Percentiles rank a stretch among this genome's conserved stretches.
phyloP scores from a whole-genome alignment of 2,113 vertebrate genomes.

The Grantiella picta region DNA sequence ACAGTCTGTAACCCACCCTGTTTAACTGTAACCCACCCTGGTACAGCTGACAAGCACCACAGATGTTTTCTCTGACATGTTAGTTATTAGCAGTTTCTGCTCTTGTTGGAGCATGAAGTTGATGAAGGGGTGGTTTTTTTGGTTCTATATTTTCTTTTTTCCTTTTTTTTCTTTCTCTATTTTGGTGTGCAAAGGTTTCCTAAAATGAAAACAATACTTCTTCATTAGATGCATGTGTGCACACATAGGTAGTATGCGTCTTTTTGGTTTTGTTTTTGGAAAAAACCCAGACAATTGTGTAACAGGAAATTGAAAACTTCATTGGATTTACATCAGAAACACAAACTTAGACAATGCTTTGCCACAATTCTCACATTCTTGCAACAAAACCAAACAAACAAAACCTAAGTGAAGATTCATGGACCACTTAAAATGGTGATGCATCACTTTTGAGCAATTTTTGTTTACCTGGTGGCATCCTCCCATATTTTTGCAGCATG shows the following conservation, averaged over 20 bases:
- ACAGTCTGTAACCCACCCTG: neutral
- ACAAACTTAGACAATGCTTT: neutral
- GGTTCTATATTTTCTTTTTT: neutral
- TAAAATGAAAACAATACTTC: neutral
- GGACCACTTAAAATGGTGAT: neutral
- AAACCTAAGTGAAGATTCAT: neutral
- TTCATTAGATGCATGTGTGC: neutral
- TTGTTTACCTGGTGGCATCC: slow-evolving; percentile 3
- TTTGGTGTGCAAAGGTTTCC: neutral
- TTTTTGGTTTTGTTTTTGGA: neutral
- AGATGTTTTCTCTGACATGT: slow-evolving; percentile 2
- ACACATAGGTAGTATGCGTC: neutral
- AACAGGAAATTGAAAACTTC: slow-evolving; percentile 8
- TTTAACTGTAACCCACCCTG: neutral
- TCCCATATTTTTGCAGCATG: slow-evolving; percentile 27
- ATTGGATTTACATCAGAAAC: slow-evolving; percentile 17
- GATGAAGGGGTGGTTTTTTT: neutral
- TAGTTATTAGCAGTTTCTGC: neutral
- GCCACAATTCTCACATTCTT: neutral
- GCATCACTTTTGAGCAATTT: slow-evolving; percentile 17
- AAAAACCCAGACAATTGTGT: neutral
- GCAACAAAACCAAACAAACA: neutral
- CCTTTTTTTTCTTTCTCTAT: neutral
- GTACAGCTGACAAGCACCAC: neutral
- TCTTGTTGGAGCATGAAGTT: slow-evolving; percentile 2